Evolutionary conservation across 2,113 vertebrate genomes (phyloP).

Genomic region (Lagopus muta): DNA sequence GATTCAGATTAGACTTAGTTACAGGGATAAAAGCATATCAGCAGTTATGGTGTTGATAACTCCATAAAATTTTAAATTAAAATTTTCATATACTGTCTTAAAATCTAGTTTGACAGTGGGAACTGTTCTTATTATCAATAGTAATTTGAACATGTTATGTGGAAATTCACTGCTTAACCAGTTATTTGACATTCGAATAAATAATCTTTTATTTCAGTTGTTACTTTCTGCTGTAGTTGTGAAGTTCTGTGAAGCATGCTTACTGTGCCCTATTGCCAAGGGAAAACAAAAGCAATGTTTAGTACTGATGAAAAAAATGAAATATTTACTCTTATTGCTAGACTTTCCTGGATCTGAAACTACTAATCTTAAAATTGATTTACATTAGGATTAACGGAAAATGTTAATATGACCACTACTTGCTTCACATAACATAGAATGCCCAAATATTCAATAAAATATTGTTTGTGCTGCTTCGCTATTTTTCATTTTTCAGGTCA

Average conservation of each 20-base stretch:
- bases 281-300: not conserved
- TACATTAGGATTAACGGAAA: not conserved
- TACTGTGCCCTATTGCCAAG: not conserved
- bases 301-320: not conserved
- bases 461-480: not conserved
- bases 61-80: constrained; percentile 17
- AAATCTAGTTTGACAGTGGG: not conserved
- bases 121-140: not conserved
- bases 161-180: not conserved
- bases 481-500: constrained; percentile 79
- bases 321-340: not conserved
- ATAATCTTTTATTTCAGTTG: not conserved
- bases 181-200: not conserved
- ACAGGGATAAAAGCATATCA: not conserved
- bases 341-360: not conserved
- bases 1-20: not conserved
- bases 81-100: not conserved
- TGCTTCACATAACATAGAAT: rapidly evolving
- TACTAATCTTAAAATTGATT: not conserved
- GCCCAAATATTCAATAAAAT: rapidly evolving
- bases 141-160: not conserved
- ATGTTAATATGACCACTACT: not conserved
- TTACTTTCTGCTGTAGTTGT: not conserved
- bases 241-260: not conserved
- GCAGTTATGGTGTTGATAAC: not conserved